Evolutionary conservation across 1,140 invertebrate genomes (phyloP).

Genomic region (Stratiolaelaps scimitus): DNA sequence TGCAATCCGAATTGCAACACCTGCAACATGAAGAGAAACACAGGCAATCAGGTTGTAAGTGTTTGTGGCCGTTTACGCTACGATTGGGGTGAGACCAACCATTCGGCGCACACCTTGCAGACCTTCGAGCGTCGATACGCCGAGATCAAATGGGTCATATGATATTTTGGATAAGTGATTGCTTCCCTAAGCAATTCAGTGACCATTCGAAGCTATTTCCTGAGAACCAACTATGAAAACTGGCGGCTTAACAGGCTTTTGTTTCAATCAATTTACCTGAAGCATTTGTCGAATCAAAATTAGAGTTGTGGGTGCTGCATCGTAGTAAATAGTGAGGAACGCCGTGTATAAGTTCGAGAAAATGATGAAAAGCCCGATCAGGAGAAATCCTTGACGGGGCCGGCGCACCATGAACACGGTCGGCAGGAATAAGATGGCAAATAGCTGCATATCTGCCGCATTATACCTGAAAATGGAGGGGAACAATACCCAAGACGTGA

Average conservation of each 20-base stretch:
- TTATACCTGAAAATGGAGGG: background rate
- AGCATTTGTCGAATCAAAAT: background rate
- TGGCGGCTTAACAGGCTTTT: too few species aligned
- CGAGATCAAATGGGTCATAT: too few species aligned
- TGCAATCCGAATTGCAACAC: background rate
- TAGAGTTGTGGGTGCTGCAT: background rate
- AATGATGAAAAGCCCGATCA: background rate
- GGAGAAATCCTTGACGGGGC: background rate
- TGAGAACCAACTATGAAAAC: too few species aligned
- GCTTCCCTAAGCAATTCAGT: too few species aligned
- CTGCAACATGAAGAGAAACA: background rate
- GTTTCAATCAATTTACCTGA: background rate
- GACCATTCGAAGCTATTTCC: too few species aligned
- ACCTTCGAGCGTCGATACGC: too few species aligned
- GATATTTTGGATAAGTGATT: too few species aligned
- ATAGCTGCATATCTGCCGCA: slow-evolving; percentile 6
- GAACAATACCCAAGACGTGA: background rate
- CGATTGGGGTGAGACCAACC: too few species aligned
- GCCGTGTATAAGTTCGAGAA: background rate
- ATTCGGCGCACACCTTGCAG: too few species aligned
- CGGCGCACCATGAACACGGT: background rate
- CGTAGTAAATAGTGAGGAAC: slow-evolving; percentile 6
- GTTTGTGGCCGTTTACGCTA: too few species aligned
- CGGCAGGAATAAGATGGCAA: background rate
- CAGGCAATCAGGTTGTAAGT: too few species aligned